Evolutionary conservation across 30 jellyfish, hydroid and myxozoan genomes (phyloP).

Genomic region (Hydractinia symbiolongicarpus): DNA sequence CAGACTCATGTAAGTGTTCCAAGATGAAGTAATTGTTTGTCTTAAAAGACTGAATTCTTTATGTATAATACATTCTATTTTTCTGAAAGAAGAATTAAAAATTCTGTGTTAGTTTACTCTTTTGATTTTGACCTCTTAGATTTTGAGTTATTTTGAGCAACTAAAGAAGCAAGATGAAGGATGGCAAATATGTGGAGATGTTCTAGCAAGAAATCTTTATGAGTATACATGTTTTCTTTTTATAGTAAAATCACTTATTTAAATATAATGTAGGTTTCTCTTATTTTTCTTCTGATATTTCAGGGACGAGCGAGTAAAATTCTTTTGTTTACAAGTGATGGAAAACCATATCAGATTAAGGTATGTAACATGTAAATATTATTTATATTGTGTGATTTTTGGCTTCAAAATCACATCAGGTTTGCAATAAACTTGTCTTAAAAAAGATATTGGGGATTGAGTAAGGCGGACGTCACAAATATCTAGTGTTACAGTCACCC

Average conservation of each 20-base stretch:
- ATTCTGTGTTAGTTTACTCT: too few species aligned
- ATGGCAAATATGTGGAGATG: slow-evolving; percentile 55
- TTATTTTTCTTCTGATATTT: not conserved
- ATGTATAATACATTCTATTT: too few species aligned
- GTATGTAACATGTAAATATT: not conserved
- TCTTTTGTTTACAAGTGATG: slow-evolving; percentile 70
- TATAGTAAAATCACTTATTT: not conserved
- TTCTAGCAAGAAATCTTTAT: slow-evolving; percentile 46
- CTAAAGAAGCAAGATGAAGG: slow-evolving; percentile 62
- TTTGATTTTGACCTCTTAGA: too few species aligned
- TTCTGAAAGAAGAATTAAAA: too few species aligned
- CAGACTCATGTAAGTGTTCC: slow-evolving; percentile 46
- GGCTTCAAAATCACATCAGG: too few species aligned
- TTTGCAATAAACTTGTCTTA: too few species aligned
- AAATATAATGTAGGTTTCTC: not conserved
- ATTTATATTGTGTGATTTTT: too few species aligned
- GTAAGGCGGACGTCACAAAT: too few species aligned
- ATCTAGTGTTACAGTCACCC: too few species aligned
- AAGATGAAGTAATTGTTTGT: too few species aligned
- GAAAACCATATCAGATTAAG: slow-evolving; percentile 55
- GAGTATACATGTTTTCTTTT: slow-evolving; percentile 18
- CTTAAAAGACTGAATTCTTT: not conserved
- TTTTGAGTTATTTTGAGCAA: slow-evolving; percentile 65
- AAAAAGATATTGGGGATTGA: too few species aligned
- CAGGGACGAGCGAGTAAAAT: slow-evolving; percentile 64